phyloP scores from a whole-genome alignment of 1,140 invertebrate species.

The Drosophila nikananu region DNA sequence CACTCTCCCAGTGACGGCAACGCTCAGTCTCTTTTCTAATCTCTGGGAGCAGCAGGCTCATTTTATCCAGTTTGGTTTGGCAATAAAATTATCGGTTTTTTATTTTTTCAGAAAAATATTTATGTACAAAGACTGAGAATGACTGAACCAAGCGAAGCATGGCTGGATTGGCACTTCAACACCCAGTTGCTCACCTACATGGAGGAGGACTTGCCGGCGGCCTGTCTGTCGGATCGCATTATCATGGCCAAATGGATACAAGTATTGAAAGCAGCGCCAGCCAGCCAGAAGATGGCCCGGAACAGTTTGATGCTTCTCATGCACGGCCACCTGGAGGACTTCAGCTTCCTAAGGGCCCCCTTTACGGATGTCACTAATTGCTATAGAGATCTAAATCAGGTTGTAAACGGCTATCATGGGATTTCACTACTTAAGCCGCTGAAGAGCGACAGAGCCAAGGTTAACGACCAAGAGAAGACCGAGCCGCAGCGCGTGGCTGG shows the following conservation, averaged over 20 bases:
- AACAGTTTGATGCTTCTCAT: conserved; percentile 57
- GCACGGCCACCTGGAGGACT: conserved; percentile 53
- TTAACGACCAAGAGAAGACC: background rate
- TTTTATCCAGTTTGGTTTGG: conserved; percentile 8
- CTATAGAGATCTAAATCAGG: conserved; percentile 33
- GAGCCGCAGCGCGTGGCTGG: background rate
- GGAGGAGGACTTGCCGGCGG: conserved; percentile 1
- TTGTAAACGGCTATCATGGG: conserved; percentile 47
- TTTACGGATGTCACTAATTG: conserved; percentile 56
- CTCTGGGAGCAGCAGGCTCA: background rate
- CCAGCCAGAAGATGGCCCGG: conserved; percentile 50
- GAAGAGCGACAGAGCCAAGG: background rate
- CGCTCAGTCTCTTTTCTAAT: background rate
- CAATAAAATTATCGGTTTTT: conserved; percentile 14
- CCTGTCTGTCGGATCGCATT: conserved; percentile 35
- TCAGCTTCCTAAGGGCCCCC: conserved; percentile 40
- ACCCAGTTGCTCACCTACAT: conserved; percentile 22
- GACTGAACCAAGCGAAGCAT: conserved; percentile 34
- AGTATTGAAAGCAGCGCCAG: conserved; percentile 23
- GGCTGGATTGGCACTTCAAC: conserved; percentile 54
- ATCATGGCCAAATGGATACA: conserved; percentile 50
- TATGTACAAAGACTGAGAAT: conserved; percentile 7
- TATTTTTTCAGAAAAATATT: background rate
- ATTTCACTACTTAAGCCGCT: background rate
- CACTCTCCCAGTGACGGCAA: background rate